A percentile compares a stretch with the other conserved stretches of the same genome.
Conservation (phyloP, 1,140 invertebrate genomes). For the Apis florea region DNA sequence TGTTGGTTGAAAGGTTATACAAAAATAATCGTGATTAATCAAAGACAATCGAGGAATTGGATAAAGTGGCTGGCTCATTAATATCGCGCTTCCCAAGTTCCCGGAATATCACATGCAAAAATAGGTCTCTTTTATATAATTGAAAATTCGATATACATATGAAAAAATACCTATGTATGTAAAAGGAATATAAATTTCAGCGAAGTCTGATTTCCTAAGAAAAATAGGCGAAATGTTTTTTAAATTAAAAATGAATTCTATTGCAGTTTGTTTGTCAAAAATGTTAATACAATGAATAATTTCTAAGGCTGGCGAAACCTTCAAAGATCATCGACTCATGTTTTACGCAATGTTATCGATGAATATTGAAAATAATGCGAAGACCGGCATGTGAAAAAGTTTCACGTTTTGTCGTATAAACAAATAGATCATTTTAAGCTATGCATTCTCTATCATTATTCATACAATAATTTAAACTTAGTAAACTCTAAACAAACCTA, state of each 20-base stretch:
- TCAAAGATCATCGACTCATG: constrained; percentile 26
- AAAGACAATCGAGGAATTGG: not conserved
- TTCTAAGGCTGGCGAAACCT: constrained; percentile 26
- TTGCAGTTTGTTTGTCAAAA: not conserved
- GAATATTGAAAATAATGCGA: not conserved
- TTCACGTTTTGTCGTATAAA: not conserved
- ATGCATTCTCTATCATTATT: not conserved
- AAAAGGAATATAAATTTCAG: not conserved
- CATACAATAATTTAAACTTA: no score
- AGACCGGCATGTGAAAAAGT: no score
- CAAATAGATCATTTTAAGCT: not conserved
- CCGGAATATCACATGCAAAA: not conserved
- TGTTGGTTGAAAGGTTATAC: not conserved
- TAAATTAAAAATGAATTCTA: no score
- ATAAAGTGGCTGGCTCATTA: not conserved
- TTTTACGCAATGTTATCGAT: constrained; percentile 9
- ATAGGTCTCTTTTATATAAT: not conserved
- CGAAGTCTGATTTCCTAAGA: not conserved
- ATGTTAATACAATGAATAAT: constrained; percentile 27
- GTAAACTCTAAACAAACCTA: not conserved
- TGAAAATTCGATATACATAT: not conserved
- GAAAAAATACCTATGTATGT: not conserved
- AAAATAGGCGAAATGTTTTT: not conserved
- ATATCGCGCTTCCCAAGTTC: not conserved
- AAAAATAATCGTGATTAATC: not conserved